Evolutionary conservation across 2,797 vertebrate genomes (phyloP), one percentile per base, ranked within the genome.

Genomic region (Trachurus trachurus): DNA sequence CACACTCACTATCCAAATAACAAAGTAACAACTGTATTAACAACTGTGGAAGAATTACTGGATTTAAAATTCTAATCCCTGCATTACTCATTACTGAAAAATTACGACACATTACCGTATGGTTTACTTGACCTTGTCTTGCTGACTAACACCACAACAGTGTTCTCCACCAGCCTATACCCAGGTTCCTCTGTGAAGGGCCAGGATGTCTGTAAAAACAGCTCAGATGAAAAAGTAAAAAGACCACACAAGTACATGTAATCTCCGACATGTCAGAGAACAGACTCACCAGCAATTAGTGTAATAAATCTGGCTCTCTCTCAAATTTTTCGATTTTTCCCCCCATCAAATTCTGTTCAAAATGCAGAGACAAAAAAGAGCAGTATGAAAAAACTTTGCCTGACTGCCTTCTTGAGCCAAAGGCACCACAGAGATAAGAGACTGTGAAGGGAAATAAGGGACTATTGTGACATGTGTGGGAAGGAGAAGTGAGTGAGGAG

Each of bases 281-380:
- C 40, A 57, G 69, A 39, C 61, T 53, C 58, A 44, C 47, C 37
- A 42, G 21, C 17, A 71, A 71, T 71, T 62, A 62, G 37, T 40
- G 57, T 53, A 21, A 42, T 6, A 53, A 17, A 9, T 53, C 6
- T 42, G 9, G 16, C 50, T 11, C 8, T 9, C 34, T 54, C 26
- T 37, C 34, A 72, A 9, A 34, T 34, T 54, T 47, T 21, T 22
- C 2, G 16, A 8, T 37, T 37, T 37, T 68, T 53, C 29, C 17
- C 26, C 34, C 31, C 0, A 26, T 47, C 5, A 39, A 12, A 59
- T 10, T 44, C 31, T 45, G n/a, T 44, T 42, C 8, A 4, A 42
- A 26, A 59, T 2, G 9, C 4, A 56, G 21, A n/a, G 9, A 56
- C 10, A 49, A 57, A 62, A 61, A 16, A 37, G 3, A 60, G 21